Evolutionary conservation across 2,888 invertebrate genomes (phyloP), one percentile per base, ranked within the genome.

Genomic region (Oeneis ivallda): DNA sequence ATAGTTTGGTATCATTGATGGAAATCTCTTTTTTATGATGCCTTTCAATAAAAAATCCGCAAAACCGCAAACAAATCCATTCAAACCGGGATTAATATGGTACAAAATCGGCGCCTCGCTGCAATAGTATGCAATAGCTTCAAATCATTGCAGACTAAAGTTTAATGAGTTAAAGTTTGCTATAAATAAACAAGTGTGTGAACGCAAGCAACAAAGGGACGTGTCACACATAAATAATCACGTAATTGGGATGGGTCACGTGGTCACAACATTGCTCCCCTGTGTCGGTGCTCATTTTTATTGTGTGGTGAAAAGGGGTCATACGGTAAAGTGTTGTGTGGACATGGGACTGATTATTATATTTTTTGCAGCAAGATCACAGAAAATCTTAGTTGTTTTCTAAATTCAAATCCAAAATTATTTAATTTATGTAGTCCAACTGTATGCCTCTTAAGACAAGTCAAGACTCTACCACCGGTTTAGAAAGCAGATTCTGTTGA

Each of bases 191-290:
- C 74, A 79, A 82, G 81, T 80, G 82, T 79, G 78, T 75, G 75
- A 72, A 71, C 49, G 59, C 71, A 71, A 64, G 67, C 66, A 68
- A 68, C 72, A 73, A 78, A 80, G 81, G 78, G 78, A 69, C 80
- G 77, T 82, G 85, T 84, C 82, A 78, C 81, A 83, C 78, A 88
- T 89, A 89, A 89, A 90, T 89, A 89, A 90, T 87, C 82, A 86
- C 80, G 75, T 89, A 89, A 90, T 90, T 89, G 88, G 83, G 74
- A 81, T 71, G 73, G 79, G 81, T 84, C 83, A 83, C 72, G 79
- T n/a, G n/a, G 81, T 84, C 84, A 83, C 82, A 85, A 83, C 81
- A 84, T 74, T 80, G 81, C 74, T 82, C 74, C 79, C 77, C 74
- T 17, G 62, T 53, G 53, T 26, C 26, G 49, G 26, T 45, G 65